Base-by-base conservation (phyloP, 2,113 vertebrate species). In the Sciurus niger region DNA sequence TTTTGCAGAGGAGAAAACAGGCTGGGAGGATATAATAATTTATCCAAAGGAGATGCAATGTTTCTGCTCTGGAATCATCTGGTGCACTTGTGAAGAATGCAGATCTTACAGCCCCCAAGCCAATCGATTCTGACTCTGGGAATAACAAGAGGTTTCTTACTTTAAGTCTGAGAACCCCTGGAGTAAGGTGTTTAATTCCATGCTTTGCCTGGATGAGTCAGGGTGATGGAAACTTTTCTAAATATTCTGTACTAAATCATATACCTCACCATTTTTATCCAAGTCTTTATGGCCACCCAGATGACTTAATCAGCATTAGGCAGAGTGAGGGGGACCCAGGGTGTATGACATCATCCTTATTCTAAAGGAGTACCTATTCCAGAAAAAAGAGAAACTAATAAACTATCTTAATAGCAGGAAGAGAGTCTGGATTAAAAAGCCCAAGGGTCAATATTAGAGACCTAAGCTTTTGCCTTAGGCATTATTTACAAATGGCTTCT, bases 401-500 rank as follows among this genome's bases (percentile, higher is more conserved):
- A 58, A 48, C 40, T 68, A 37, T 84, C 53, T 73, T 25, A 80
- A 76, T 51, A 87, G 34, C 34, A 89, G 16, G 32, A 68, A 96
- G 28, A 74, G 10, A 4, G 8, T 43, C 60, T 40, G 63, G 83
- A 85, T 92, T 84, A 40, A 22, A 76, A 48, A 60, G 8, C 4
- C 18, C n/a, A 51, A 83, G 84, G 37, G 34, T 83, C 80, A n/a
- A 51, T 14, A 16, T 48, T 65, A 73, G 85, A 73, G 37, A 91
- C 68, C 12, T 6, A 9, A 2, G 40, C 2, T 34, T 70, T 86
- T 51, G 22, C 28, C 68, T 65, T 86, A 89, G 68, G 68, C 13
- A 63, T 84, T 93, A 65, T 86, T 94, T 94, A 90, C 28, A 77
- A 90, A 94, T 82, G 73, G 9, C 46, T 78, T 18, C 76, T 28